Conservation (phyloP, 2,888 invertebrate genomes). For the Xestia c-nigrum region DNA sequence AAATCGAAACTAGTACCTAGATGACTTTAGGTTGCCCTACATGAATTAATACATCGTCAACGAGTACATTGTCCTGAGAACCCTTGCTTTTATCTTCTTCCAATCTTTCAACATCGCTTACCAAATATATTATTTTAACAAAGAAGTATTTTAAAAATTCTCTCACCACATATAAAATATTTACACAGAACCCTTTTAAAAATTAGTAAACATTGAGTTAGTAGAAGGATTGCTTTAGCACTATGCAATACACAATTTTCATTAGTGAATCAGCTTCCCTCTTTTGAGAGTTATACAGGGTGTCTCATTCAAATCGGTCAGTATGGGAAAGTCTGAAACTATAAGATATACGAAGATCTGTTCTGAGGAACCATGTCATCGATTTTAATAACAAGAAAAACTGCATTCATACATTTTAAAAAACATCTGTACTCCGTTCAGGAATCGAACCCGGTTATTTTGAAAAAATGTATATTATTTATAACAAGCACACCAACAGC, state of each 20-base stretch:
- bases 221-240: constrained; percentile 1
- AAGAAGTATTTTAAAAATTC: constrained; percentile 8
- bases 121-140: background rate
- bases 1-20: background rate
- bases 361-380: too few relatives aligned
- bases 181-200: constrained; percentile 25
- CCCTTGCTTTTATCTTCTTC: background rate
- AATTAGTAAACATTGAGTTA: constrained; percentile 24
- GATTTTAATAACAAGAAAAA: too few relatives aligned
- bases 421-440: too few relatives aligned
- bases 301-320: too few relatives aligned
- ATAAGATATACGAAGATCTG: too few relatives aligned
- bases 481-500: too few relatives aligned
- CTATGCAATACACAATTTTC: background rate
- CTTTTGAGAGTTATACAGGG: too few relatives aligned
- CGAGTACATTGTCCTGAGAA: background rate
- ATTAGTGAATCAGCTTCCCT: background rate
- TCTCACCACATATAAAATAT: constrained; percentile 20
- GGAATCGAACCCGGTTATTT: too few relatives aligned
- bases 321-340: too few relatives aligned
- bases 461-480: too few relatives aligned
- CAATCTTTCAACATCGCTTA: constrained; percentile 4
- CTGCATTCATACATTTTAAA: too few relatives aligned
- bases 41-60: background rate
- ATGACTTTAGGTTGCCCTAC: background rate